phyloP scores from a whole-genome alignment of 2,888 invertebrate species.

The Calameuta pallipes region DNA sequence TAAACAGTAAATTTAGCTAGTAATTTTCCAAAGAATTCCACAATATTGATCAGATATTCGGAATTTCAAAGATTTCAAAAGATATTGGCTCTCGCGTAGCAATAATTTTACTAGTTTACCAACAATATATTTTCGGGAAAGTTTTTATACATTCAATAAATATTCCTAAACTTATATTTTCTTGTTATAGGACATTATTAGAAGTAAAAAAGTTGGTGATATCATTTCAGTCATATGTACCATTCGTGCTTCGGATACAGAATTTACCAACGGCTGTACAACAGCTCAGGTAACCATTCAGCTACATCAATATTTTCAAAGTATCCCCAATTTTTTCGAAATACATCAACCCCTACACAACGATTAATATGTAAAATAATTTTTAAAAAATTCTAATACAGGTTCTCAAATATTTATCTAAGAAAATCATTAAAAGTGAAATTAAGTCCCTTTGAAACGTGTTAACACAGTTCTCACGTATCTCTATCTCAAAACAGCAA shows the following conservation, averaged over 20 bases:
- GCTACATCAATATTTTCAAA: neutral
- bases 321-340: too few species aligned
- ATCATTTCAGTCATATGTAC: neutral
- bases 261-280: neutral
- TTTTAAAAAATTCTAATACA: neutral
- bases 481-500: neutral
- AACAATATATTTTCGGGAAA: neutral
- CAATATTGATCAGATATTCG: too few species aligned
- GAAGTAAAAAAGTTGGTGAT: neutral
- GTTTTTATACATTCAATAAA: neutral
- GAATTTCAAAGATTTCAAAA: too few species aligned
- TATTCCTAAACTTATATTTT: neutral
- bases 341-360: neutral
- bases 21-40: neutral
- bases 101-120: neutral
- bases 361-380: neutral
- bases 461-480: neutral
- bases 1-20: neutral
- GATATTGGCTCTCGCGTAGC: neutral
- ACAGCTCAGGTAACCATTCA: neutral
- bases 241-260: neutral
- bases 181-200: neutral
- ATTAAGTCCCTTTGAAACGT: neutral
- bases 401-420: neutral
- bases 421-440: neutral